Evolutionary conservation across 1,140 invertebrate genomes (phyloP).

Genomic region (Drosophila sproati): DNA sequence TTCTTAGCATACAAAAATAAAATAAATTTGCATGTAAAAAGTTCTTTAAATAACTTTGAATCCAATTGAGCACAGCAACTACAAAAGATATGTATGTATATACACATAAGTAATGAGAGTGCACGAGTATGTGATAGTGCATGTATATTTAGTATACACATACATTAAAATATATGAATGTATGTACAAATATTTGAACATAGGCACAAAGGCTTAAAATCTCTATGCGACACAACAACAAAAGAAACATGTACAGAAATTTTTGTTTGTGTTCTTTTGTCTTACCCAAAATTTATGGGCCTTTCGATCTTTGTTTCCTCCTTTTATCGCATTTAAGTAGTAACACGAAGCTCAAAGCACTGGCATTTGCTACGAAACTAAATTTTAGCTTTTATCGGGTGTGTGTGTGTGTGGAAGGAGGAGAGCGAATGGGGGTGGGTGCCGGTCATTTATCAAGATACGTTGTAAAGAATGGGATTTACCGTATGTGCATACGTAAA

Average conservation of each 20-base stretch:
- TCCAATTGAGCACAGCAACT: conserved; percentile 45
- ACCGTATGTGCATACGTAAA: background rate
- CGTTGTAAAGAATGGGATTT: conserved; percentile 11
- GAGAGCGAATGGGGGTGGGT: background rate
- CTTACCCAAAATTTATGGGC: conserved; percentile 44
- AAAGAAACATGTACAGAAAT: conserved; percentile 24
- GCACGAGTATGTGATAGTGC: background rate
- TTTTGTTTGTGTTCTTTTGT: conserved; percentile 38
- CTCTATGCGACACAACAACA: conserved; percentile 28
- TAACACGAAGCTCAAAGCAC: conserved; percentile 29
- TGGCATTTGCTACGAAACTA: conserved; percentile 7
- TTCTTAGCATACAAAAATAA: conserved; percentile 25
- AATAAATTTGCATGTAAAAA: conserved; percentile 45
- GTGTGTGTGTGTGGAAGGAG: background rate
- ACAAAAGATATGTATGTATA: conserved; percentile 7
- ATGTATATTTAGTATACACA: background rate
- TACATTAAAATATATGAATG: conserved; percentile 21
- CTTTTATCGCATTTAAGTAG: conserved; percentile 42
- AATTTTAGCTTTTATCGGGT: conserved; percentile 20
- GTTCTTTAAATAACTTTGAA: conserved; percentile 45
- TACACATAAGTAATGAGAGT: no score
- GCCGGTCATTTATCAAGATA: conserved; percentile 27
- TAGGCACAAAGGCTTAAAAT: conserved; percentile 34
- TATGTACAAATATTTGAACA: conserved; percentile 38
- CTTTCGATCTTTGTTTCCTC: conserved; percentile 36